Conservation (phyloP, 2,888 invertebrate species). For the Callinectes sapidus region DNA sequence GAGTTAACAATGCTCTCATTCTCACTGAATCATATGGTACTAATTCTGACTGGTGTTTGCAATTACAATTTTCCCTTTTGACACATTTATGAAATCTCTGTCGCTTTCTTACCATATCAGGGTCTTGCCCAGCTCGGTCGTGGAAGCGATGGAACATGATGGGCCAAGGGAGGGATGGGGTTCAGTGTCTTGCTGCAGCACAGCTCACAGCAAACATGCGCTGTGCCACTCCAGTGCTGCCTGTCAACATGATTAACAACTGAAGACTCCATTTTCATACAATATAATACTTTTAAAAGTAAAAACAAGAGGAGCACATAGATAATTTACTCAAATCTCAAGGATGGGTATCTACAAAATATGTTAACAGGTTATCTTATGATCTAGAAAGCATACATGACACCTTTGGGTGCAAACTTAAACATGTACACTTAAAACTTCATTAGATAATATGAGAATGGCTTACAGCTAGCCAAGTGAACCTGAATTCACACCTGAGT, state of each 20-base stretch:
- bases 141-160: constrained; percentile 69
- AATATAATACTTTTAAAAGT: background rate
- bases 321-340: background rate
- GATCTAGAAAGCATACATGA: background rate
- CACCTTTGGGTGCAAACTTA: background rate
- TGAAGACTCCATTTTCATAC: background rate
- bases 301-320: background rate
- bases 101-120: constrained; percentile 59
- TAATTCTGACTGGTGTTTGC: background rate
- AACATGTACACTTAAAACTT: background rate
- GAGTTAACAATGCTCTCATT: background rate
- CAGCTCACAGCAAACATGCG: constrained; percentile 62
- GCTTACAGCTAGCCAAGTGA: background rate
- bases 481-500: background rate
- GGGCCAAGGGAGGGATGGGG: constrained; percentile 40
- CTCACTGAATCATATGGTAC: background rate
- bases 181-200: constrained; percentile 46
- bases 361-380: background rate
- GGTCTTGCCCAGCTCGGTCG: constrained; percentile 65
- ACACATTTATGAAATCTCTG: background rate
- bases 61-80: background rate
- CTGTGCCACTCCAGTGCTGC: constrained; percentile 57
- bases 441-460: background rate
- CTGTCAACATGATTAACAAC: constrained; percentile 17
- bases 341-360: background rate